Evolutionary conservation across 2,797 vertebrate genomes (phyloP).

Genomic region (Chaetodon trifasciatus): DNA sequence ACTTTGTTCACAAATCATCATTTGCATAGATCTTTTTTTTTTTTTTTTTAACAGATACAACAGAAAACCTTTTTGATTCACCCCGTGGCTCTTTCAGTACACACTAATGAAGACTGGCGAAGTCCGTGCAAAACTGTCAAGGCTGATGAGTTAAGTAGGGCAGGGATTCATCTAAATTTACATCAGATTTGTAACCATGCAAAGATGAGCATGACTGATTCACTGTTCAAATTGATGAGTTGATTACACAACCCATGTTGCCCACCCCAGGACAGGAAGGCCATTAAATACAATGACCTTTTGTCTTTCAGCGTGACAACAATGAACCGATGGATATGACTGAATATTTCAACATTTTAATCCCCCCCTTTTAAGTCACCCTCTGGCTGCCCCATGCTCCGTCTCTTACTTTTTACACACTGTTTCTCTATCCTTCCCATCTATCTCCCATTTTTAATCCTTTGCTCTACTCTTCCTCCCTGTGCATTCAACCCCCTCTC

Average conservation of each 20-base stretch:
- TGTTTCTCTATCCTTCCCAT: slow-evolving; percentile 54
- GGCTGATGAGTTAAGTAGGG: slow-evolving; percentile 64
- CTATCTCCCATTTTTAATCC: slow-evolving; percentile 71
- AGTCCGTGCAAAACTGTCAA: slow-evolving; percentile 53
- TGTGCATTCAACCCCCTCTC: slow-evolving; percentile 73
- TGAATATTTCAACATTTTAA: slow-evolving; percentile 58
- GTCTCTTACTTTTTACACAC: slow-evolving; percentile 49
- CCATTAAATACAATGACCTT: slow-evolving; percentile 69
- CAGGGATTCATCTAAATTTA: slow-evolving; percentile 66
- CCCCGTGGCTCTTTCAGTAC: slow-evolving; percentile 1
- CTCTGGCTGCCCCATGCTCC: slow-evolving; percentile 31
- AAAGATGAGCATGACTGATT: slow-evolving; percentile 64
- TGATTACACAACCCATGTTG: slow-evolving; percentile 55
- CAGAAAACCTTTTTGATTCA: slow-evolving; percentile 26
- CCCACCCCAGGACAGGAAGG: slow-evolving; percentile 46
- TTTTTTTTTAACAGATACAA: slow-evolving; percentile 19
- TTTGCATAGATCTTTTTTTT: slow-evolving; percentile 17
- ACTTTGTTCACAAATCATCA: slow-evolving; percentile 16
- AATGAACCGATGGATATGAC: slow-evolving; percentile 55
- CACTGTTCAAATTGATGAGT: slow-evolving; percentile 66
- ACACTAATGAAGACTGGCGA: slow-evolving; percentile 38
- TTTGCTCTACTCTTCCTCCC: slow-evolving; percentile 54
- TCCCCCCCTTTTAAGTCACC: slow-evolving; percentile 43
- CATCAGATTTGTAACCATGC: slow-evolving; percentile 61
- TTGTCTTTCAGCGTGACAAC: slow-evolving; percentile 67